These are phyloP conservation scores for Hirtodrosophila duncani DNA, from an alignment of 2,888 invertebrate species.

Conservation along the genomic window DNA sequence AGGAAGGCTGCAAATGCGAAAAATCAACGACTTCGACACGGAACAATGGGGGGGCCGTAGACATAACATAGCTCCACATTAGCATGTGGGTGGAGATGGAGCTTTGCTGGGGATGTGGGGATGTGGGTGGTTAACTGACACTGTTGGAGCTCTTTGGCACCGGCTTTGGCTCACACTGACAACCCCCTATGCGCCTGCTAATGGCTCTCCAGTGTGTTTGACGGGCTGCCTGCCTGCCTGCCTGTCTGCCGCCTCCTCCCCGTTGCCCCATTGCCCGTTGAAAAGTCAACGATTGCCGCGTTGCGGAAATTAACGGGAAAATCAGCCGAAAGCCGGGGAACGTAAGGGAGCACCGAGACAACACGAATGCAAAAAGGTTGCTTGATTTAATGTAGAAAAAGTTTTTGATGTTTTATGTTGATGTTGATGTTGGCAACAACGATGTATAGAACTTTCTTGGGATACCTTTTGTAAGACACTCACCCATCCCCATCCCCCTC, in stretches of 20 bases:
- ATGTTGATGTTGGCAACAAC: constrained; percentile 28
- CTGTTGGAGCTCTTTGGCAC: constrained; percentile 31
- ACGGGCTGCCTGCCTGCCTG: constrained; percentile 15
- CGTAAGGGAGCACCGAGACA: constrained; percentile 10
- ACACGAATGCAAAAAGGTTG: constrained; percentile 8
- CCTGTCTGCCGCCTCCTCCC: too few relatives aligned
- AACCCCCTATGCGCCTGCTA: constrained; percentile 47
- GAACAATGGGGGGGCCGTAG: constrained; percentile 31
- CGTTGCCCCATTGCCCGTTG: too few relatives aligned
- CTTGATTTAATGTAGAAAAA: constrained; percentile 71
- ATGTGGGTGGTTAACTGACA: constrained; percentile 23
- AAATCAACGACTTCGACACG: constrained; percentile 61
- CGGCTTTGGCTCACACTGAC: constrained; percentile 15
- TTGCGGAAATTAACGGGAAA: constrained; percentile 72
- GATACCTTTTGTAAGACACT: not conserved
- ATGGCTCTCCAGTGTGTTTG: constrained; percentile 66
- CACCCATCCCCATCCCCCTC: not conserved
- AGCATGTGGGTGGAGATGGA: constrained; percentile 40
- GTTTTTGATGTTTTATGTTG: constrained; percentile 58
- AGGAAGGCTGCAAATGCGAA: constrained; percentile 60
- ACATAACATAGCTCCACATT: constrained; percentile 26
- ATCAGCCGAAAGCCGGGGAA: constrained; percentile 48
- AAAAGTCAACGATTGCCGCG: constrained; percentile 71
- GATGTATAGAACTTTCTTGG: constrained; percentile 1
- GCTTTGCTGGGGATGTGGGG: not conserved